Evolutionary conservation across 2,888 invertebrate genomes (phyloP).

Genomic region (Sycophila texana): DNA sequence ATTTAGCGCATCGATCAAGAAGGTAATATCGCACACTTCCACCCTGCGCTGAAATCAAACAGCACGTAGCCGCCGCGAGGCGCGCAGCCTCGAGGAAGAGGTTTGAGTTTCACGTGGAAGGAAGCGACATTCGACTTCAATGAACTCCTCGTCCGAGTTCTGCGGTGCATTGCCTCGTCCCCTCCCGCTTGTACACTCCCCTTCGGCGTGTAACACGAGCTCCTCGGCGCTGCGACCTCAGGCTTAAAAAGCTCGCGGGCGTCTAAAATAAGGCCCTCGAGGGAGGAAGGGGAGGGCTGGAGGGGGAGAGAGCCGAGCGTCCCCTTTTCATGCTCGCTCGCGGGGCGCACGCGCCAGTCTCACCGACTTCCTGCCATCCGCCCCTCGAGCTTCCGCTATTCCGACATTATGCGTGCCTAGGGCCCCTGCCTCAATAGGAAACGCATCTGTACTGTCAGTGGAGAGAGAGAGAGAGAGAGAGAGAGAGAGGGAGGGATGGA

Average conservation of each 20-base stretch:
- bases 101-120: too few relatives aligned
- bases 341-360: constrained; percentile 72
- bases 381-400: constrained; percentile 65
- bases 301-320: constrained; percentile 3
- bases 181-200: not conserved
- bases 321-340: not conserved
- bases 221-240: too few relatives aligned
- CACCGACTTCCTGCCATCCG: constrained; percentile 74
- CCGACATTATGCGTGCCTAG: constrained; percentile 65
- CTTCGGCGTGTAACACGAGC: constrained; percentile 7
- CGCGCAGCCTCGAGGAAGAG: too few relatives aligned
- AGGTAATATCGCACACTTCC: too few relatives aligned
- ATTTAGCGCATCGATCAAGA: too few relatives aligned
- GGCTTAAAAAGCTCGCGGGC: constrained; percentile 15
- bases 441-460: constrained; percentile 61
- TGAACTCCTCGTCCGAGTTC: not conserved
- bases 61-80: too few relatives aligned
- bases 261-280: constrained; percentile 32
- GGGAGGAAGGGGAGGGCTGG: not conserved
- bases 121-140: too few relatives aligned
- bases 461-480: constrained; percentile 14
- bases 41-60: too few relatives aligned
- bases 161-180: not conserved
- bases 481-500: too few relatives aligned
- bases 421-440: constrained; percentile 51